Percentiles rank a stretch among this genome's conserved stretches.
phyloP scores from a whole-genome alignment of 2,113 vertebrate genomes.

The Nothobranchius kuhntae region DNA sequence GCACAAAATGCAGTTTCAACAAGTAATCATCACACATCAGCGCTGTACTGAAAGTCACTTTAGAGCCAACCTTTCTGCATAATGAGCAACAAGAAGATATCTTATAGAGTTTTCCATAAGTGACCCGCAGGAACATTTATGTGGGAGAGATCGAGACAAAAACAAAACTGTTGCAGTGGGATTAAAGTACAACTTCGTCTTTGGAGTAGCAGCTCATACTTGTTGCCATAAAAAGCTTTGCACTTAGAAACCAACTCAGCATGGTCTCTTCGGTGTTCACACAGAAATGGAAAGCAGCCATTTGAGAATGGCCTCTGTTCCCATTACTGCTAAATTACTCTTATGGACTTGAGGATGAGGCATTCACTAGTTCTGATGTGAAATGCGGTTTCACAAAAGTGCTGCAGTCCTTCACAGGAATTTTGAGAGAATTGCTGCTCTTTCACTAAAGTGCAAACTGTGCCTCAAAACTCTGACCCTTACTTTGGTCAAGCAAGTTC shows the following conservation, averaged over 20 bases:
- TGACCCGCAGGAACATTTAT: neutral
- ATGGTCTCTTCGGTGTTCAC: neutral
- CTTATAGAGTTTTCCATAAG: neutral
- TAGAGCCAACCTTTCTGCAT: neutral
- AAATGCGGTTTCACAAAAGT: neutral
- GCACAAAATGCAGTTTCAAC: slow-evolving; percentile 27
- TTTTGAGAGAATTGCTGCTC: neutral
- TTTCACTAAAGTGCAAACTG: neutral
- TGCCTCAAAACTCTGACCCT: neutral
- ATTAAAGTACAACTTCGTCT: slow-evolving; percentile 10
- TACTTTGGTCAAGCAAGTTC: too few relatives aligned
- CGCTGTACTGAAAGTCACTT: neutral
- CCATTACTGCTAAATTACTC: slow-evolving; percentile 9
- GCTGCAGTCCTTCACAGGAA: neutral
- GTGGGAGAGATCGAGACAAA: slow-evolving; percentile 3
- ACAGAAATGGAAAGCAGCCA: neutral
- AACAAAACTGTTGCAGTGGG: neutral
- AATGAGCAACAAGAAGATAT: neutral
- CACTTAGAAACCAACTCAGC: slow-evolving; percentile 6
- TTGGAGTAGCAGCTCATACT: slow-evolving; percentile 7
- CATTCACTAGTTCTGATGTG: neutral
- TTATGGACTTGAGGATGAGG: neutral
- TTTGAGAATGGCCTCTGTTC: neutral
- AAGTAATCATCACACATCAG: neutral
- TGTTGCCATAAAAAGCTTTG: slow-evolving; percentile 12